Percentiles rank a stretch among this genome's conserved stretches.
Evolutionary conservation across 2,113 vertebrate genomes (phyloP).

Genomic region (Thamnophis sirtalis): DNA sequence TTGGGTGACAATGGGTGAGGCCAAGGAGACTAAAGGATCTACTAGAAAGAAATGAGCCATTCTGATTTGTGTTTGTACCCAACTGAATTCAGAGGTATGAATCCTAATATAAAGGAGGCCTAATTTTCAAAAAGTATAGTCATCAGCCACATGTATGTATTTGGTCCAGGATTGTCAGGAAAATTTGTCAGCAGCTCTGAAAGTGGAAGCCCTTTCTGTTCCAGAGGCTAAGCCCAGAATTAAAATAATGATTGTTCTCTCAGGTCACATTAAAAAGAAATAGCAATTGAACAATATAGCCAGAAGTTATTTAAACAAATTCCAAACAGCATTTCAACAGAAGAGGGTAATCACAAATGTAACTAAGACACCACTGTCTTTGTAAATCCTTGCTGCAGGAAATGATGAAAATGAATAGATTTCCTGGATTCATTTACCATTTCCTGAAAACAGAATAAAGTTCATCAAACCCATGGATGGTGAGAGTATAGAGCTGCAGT

Average conservation of each 20-base stretch:
- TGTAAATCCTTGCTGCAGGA: constrained; percentile 16
- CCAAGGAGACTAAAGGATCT: not conserved
- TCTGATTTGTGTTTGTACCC: not conserved
- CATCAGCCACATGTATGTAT: not conserved
- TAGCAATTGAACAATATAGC: not conserved
- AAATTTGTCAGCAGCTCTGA: constrained; percentile 4
- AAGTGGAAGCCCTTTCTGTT: not conserved
- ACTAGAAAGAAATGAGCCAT: not conserved
- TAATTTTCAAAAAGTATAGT: not conserved
- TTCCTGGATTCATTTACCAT: constrained; percentile 6
- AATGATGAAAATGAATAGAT: not conserved
- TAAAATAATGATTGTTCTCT: not conserved
- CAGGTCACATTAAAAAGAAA: not conserved
- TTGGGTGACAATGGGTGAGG: not conserved
- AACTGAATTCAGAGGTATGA: not conserved
- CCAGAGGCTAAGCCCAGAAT: not conserved
- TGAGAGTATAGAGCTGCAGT: not conserved
- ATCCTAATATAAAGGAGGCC: not conserved
- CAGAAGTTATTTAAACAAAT: constrained; percentile 4
- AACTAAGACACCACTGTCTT: not conserved
- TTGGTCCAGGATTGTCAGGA: not conserved
- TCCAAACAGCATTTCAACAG: not conserved
- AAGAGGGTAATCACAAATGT: fast-evolving
- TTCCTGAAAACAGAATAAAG: not conserved
- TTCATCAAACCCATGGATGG: not conserved